Base-by-base conservation (phyloP, 2,888 invertebrate genomes). In the Agonopterix heracliana region DNA sequence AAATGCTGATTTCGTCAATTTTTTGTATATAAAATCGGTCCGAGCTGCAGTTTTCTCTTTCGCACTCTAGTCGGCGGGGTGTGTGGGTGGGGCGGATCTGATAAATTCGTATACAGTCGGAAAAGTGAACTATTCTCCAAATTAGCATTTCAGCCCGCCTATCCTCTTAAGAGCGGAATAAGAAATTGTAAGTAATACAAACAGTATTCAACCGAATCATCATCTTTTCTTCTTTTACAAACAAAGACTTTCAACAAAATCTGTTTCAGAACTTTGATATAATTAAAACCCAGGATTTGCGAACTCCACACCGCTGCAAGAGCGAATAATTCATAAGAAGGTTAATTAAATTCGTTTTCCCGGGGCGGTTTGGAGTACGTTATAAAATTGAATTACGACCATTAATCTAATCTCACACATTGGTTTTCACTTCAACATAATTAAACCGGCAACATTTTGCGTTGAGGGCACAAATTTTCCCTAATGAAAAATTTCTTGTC, bases 271-370 rank as follows among this genome's bases (percentile, higher is more conserved):
- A 75, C 65, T 72, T 71, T 70, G 63, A 69, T 66, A 63, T 69
- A 71, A 78, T 76, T 76, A 75, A 74, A 74, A 64, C 68, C 65
- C 61, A 51, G 60, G 68, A 73, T 76, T 73, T 70, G 68, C 68
- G 54, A 71, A 72, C 67, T 71, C 63, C 58, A 64, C 65, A 62
- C 57, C 59, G 61, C 58, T 64, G 71, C 63, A 66, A 60, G 59
- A 60, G 64, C 60, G 73, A 76, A 77, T 78, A 75, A 77, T 73
- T 78, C 71, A 74, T 71, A 75, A 69, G 70, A 69, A 71, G 71
- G 77, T 71, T 78, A 77, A 75, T 76, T 77, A 74, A 76, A 73
- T 72, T 74, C 66, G 66, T 66, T 71, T n/a, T 46, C 46, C 34
- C 38, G 34, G 55, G 50, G 63, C 59, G 61, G 66, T 62, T 52